Evolutionary conservation across 2,888 invertebrate species (phyloP), one percentile per base, ranked within the genome.

Genomic region (Drosophila nr. perissopoda): DNA sequence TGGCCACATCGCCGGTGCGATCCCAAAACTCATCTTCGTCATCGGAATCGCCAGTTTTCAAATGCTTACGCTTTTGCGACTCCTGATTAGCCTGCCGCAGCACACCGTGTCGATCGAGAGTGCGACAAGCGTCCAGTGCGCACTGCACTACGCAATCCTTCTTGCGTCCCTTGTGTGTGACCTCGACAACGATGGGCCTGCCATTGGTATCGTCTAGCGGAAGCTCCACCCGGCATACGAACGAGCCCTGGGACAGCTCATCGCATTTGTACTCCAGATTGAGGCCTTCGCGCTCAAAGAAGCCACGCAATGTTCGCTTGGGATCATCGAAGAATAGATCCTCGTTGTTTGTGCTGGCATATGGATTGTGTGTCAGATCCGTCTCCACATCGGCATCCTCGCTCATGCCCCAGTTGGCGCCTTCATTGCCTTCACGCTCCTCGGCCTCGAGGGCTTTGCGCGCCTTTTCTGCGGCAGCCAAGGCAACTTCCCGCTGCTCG

Each of bases 11-110:
- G 2, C 99, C 99, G 0, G 99, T 99, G 74, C 99, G 94, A 92
- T 99, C 99, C 62, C 98, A 94, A 94, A 97, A 99, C 29, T 96
- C 97, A 92, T 99, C 99, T 72, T 99, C 99, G 89, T 99, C 99
- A 89, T 99, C 99, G 6, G 91, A 92, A 89, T 99, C 97, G 4
- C 97, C 97, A 87, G 96, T 95, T 95, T 97, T 97, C 83, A 96
- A 95, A 80, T 96, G 93, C 92, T 97, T 97, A 0, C 96, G 94
- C 68, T 97, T 96, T n/a, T 96, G 95, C 0, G 97, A 96, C 92
- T 98, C 97, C 91, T 98, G 98, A 87, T 95, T 96, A 0, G 98
- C 96, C 92, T 98, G 97, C 21, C 98, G 93, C 67, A 99, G 94
- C 21, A 98, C 94, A 0, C 98, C 98, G 69, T 97, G 95, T 42